A percentile compares a stretch with the other conserved stretches of the same genome.
Conservation (phyloP, 1,140 invertebrate species). For the Spodoptera litura region DNA sequence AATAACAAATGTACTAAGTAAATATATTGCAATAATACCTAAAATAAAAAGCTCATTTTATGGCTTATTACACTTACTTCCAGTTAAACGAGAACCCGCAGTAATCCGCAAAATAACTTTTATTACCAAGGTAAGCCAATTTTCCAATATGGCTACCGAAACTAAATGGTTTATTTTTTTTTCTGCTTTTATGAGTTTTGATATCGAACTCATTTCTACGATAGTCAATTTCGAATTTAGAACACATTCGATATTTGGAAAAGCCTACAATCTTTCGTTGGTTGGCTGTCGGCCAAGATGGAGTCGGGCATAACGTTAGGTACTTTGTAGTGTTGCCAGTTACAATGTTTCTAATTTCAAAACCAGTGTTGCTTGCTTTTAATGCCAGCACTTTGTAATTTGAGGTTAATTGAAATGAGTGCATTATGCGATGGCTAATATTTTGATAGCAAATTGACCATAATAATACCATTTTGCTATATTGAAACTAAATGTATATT, state of each 20-base stretch:
- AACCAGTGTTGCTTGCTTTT: not conserved
- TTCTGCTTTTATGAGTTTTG: conserved; percentile 28
- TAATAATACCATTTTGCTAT: too few relatives aligned
- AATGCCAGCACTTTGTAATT: not conserved
- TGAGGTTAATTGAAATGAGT: too few relatives aligned
- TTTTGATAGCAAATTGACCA: too few relatives aligned
- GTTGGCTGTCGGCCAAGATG: conserved; percentile 52
- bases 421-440: not conserved
- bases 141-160: conserved; percentile 30
- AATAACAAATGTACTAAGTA: conserved; percentile 13
- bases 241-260: conserved; percentile 61
- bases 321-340: conserved; percentile 22
- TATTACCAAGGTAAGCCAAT: conserved; percentile 35
- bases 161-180: conserved; percentile 25
- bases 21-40: conserved; percentile 18
- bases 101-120: conserved; percentile 39
- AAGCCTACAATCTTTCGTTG: conserved; percentile 45
- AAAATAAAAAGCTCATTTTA: conserved; percentile 37
- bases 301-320: conserved; percentile 23
- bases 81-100: conserved; percentile 31
- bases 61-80: conserved; percentile 32
- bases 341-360: conserved; percentile 19
- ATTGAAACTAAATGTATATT: not conserved
- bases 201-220: conserved; percentile 33
- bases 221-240: conserved; percentile 57